A percentile compares a stretch with the other conserved stretches of the same genome.
phyloP scores from a whole-genome alignment of 2,888 invertebrate species.

The Steromphala cineraria region DNA sequence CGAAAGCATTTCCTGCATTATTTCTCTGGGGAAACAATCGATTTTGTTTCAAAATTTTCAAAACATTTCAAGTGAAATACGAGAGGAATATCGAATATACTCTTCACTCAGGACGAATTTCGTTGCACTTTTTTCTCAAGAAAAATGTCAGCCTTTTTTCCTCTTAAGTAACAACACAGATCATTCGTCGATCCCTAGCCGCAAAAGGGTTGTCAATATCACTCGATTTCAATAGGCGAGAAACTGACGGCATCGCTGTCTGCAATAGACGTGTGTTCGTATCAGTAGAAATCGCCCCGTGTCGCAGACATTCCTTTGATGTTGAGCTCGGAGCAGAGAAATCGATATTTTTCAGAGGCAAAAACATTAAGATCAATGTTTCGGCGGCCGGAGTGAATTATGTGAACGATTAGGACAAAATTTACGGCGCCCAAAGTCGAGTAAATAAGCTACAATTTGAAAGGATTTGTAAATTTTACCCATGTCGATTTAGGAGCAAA shows the following conservation, averaged over 20 bases:
- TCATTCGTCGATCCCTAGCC: neutral
- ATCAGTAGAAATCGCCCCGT: slow-evolving; percentile 13
- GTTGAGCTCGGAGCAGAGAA: slow-evolving; percentile 9
- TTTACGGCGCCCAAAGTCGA: slow-evolving; percentile 9
- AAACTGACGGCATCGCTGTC: neutral
- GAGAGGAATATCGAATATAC: no score
- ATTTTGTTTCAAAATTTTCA: no score
- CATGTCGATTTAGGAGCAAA: slow-evolving; percentile 1
- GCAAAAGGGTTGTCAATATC: neutral
- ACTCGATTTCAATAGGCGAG: slow-evolving; percentile 2
- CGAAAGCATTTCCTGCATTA: no score
- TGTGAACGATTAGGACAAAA: slow-evolving; percentile 1
- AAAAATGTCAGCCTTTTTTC: neutral
- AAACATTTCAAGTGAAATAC: no score
- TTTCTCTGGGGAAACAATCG: no score
- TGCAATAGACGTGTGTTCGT: neutral
- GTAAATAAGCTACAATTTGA: slow-evolving; percentile 21
- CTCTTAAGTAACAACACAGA: neutral
- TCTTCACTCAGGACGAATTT: no score
- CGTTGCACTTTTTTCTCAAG: no score
- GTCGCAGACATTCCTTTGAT: slow-evolving; percentile 2
- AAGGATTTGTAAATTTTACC: slow-evolving; percentile 11
- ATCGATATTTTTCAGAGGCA: slow-evolving; percentile 13
- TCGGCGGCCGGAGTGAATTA: slow-evolving; percentile 1
- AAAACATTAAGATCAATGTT: slow-evolving; percentile 19